These are phyloP conservation scores for Varanus salvator DNA, from an alignment of 2,113 vertebrate genomes.

Conservation along the genomic window DNA sequence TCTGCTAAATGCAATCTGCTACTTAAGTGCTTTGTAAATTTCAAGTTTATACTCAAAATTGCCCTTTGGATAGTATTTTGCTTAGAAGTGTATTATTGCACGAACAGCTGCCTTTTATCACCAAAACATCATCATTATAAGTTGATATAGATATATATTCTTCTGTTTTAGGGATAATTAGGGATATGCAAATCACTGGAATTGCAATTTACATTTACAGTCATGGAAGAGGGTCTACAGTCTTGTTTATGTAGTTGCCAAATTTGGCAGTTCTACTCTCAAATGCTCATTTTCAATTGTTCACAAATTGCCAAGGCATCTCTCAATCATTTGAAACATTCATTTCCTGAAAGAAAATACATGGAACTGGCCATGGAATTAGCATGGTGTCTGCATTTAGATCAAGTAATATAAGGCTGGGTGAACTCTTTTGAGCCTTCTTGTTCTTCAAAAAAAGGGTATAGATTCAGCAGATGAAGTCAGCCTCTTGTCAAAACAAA, in stretches of 20 bases:
- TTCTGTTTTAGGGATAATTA: slow-evolving; percentile 16
- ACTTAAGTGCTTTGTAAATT: not conserved
- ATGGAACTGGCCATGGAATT: not conserved
- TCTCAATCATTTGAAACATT: not conserved
- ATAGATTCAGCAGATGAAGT: not conserved
- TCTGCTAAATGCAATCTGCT: not conserved
- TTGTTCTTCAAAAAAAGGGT: not conserved
- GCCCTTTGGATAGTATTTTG: slow-evolving; percentile 10
- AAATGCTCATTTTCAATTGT: slow-evolving; percentile 2
- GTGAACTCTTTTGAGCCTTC: not conserved
- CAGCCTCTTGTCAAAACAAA: not conserved
- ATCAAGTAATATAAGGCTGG: not conserved
- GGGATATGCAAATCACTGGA: slow-evolving; percentile 21
- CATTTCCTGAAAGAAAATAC: not conserved
- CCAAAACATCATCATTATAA: not conserved
- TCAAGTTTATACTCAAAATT: not conserved
- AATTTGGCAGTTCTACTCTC: not conserved
- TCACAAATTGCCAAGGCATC: not conserved
- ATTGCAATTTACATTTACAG: slow-evolving; percentile 31
- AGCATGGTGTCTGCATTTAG: not conserved
- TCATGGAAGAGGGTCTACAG: not conserved
- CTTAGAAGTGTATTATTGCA: not conserved
- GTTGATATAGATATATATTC: slow-evolving; percentile 17
- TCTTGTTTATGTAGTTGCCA: slow-evolving; percentile 23
- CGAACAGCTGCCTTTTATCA: not conserved